phyloP scores from a whole-genome alignment of 2,113 vertebrate species.

The Pollachius pollachius region DNA sequence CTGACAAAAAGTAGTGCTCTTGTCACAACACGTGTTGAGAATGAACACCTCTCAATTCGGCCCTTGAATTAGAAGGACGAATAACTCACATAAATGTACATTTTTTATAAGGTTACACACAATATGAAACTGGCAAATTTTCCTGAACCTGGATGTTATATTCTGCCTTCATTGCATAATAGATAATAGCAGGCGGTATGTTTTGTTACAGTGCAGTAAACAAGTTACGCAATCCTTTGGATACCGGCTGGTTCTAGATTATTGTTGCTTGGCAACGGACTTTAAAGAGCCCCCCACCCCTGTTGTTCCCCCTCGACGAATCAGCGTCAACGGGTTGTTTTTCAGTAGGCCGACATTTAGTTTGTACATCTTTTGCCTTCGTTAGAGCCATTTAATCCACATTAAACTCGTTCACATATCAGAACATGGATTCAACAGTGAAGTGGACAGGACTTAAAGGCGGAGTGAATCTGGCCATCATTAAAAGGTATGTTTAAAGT shows the following conservation, averaged over 20 bases:
- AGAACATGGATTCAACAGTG: slow-evolving; percentile 55
- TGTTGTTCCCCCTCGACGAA: slow-evolving; percentile 45
- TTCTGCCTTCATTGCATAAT: no score
- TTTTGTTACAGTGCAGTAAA: slow-evolving; percentile 35
- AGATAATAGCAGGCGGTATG: not conserved
- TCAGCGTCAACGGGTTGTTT: slow-evolving; percentile 12
- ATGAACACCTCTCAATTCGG: no score
- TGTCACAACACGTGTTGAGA: no score
- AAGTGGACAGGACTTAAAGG: slow-evolving; percentile 39
- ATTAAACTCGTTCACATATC: slow-evolving; percentile 10
- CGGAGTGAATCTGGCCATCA: slow-evolving; percentile 46
- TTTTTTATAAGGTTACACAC: no score
- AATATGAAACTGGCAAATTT: no score
- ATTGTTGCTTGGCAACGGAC: slow-evolving; percentile 59
- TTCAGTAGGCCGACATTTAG: not conserved
- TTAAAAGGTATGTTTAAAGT: slow-evolving; percentile 64
- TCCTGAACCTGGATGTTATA: no score
- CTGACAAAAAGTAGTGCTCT: no score
- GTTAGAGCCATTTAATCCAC: not conserved
- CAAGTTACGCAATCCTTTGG: slow-evolving; percentile 47
- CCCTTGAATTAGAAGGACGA: no score
- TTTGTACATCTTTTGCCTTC: slow-evolving; percentile 12
- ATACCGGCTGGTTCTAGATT: not conserved
- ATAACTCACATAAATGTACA: no score
- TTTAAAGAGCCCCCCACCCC: slow-evolving; percentile 17